Evolutionary conservation across 2,113 vertebrate genomes (phyloP), one percentile per base, ranked within the genome.

Genomic region (Proterorhinus semilunaris): DNA sequence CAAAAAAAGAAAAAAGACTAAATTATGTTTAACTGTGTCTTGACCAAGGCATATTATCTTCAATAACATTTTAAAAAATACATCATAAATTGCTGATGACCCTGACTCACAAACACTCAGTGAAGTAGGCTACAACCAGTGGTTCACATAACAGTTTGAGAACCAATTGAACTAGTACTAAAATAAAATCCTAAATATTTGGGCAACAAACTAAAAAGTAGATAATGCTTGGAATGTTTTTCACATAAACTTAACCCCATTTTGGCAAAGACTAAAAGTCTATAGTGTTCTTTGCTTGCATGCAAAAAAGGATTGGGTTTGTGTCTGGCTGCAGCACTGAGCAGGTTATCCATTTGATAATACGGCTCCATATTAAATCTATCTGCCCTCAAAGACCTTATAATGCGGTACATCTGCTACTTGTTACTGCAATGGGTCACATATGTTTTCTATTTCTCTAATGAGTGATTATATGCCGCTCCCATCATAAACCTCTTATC

Each of bases 381-480:
- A 83, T 80, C 72, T 48, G 61, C 57, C 72, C 74, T 76, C 47
- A 86, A 85, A 55, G 47, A 83, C 62, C 54, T 15, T 58, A 68
- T 90, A 92, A 92, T 91, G 82, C 74, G 13, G 74, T 83, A 77
- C 83, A 90, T 90, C 87, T 91, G 88, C 69, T 85, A 53, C 76
- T 83, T 80, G 84, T 90, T 88, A 90, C 77, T 73, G 72, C 11
- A 72, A 86, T 85, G 63, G 62, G 53, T 71, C 46, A 74, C 85
- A 86, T 89, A 86, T 89, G 80, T 83, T 86, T 83, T 73, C 80
- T 62, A 50, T 85, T 76, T 75, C 77, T 82, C 62, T 83, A 88
- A 81, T 86, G 74, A 90, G 75, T 83, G 86, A 89, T 86, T 88
- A 87, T 83, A 83, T 68, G 72, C 59, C 83, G 75, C 75, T 57